Percentiles rank a stretch among this genome's conserved stretches.
Evolutionary conservation across 2,113 vertebrate species (phyloP).

Genomic region (Orycteropus afer): DNA sequence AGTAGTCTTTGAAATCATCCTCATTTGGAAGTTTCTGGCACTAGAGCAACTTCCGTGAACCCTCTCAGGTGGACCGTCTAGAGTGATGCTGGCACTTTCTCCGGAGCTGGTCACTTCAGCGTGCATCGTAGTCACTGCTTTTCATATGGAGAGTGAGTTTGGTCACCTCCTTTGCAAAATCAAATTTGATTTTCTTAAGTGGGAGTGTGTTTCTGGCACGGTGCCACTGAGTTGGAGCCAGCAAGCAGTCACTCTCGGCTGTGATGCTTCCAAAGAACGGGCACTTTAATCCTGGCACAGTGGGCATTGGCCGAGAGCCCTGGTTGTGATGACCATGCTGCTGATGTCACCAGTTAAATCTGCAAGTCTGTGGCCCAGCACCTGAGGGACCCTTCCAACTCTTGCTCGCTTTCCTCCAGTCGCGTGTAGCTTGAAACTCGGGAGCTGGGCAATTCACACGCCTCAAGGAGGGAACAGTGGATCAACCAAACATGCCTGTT

Average conservation of each 20-base stretch:
- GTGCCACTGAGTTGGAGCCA: neutral
- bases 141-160: neutral
- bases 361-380: neutral
- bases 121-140: neutral
- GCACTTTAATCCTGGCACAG: constrained; percentile 21
- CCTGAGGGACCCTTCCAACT: neutral
- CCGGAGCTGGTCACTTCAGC: neutral
- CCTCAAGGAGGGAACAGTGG: neutral
- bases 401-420: neutral
- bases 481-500: accelerated
- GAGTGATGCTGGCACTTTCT: neutral
- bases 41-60: neutral
- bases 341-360: accelerated
- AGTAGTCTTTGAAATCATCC: neutral
- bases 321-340: neutral
- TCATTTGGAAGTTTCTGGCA: neutral
- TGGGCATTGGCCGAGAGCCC: neutral
- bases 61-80: accelerated
- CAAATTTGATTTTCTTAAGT: constrained; percentile 68
- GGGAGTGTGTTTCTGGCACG: constrained; percentile 45
- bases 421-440: neutral
- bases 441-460: neutral
- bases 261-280: neutral
- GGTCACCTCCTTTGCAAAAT: constrained; percentile 49
- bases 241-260: neutral